These are phyloP conservation scores for Chelonia mydas DNA, from an alignment of 2,797 vertebrate genomes.

Conservation along the genomic window DNA sequence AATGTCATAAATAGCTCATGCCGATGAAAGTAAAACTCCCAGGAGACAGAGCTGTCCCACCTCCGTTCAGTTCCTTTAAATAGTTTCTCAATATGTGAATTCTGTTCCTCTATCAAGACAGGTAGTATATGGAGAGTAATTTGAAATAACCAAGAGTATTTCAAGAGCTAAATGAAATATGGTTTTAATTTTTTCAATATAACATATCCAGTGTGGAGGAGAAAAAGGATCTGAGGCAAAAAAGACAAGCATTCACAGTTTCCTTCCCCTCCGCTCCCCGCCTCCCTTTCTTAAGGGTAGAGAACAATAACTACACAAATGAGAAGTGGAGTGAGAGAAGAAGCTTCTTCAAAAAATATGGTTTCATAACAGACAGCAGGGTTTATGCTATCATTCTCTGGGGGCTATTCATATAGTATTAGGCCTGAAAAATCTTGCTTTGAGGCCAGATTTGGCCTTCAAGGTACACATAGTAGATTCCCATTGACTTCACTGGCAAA, in stretches of 20 bases:
- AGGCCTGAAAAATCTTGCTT: not conserved
- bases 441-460: not conserved
- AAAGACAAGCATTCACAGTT: slow-evolving; percentile 26
- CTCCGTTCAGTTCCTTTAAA: not conserved
- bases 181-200: slow-evolving; percentile 6
- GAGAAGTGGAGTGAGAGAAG: slow-evolving; percentile 6
- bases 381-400: not conserved
- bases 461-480: not conserved
- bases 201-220: not conserved
- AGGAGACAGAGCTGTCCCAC: not conserved
- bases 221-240: slow-evolving; percentile 27
- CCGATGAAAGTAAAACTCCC: not conserved
- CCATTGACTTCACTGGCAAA: slow-evolving; percentile 2
- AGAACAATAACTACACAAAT: slow-evolving; percentile 11
- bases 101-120: not conserved
- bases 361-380: not conserved
- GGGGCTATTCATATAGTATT: not conserved
- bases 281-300: not conserved
- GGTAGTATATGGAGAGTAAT: not conserved
- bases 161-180: slow-evolving; percentile 26
- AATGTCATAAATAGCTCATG: not conserved
- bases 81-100: not conserved
- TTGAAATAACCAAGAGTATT: slow-evolving; percentile 34
- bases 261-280: not conserved
- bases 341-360: not conserved